Evolutionary conservation across 2,888 invertebrate species (phyloP).

Genomic region (Acronicta leporina): DNA sequence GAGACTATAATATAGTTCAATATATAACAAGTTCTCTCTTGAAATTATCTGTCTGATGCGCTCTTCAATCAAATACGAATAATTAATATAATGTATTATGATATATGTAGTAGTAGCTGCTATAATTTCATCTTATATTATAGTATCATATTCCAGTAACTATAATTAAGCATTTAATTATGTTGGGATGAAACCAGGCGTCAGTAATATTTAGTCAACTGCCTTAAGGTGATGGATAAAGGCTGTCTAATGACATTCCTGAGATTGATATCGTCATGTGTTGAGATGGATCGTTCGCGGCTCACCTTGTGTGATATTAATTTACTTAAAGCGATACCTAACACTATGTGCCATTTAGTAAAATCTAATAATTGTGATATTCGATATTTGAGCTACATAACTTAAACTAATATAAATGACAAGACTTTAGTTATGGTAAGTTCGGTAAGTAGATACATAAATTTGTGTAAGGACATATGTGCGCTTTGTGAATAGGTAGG

Average conservation of each 20-base stretch:
- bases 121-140: background rate
- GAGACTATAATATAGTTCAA: no score
- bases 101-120: background rate
- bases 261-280: constrained; percentile 31
- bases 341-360: no score
- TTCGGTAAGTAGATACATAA: no score
- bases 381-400: no score
- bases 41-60: background rate
- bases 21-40: no score
- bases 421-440: no score
- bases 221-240: constrained; percentile 20
- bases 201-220: constrained; percentile 8
- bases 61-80: background rate
- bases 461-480: no score
- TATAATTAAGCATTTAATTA: constrained; percentile 25
- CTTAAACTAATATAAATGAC: no score
- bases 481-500: no score
- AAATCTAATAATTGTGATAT: no score
- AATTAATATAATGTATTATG: background rate
- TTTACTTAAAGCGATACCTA: constrained; percentile 15
- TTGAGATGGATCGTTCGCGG: constrained; percentile 25
- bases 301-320: constrained; percentile 30
- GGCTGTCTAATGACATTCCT: constrained; percentile 35
- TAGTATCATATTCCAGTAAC: constrained; percentile 13
- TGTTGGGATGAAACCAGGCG: constrained; percentile 16